Base-by-base conservation (phyloP, 2,797 vertebrate genomes). In the Ptychadena robeensis region DNA sequence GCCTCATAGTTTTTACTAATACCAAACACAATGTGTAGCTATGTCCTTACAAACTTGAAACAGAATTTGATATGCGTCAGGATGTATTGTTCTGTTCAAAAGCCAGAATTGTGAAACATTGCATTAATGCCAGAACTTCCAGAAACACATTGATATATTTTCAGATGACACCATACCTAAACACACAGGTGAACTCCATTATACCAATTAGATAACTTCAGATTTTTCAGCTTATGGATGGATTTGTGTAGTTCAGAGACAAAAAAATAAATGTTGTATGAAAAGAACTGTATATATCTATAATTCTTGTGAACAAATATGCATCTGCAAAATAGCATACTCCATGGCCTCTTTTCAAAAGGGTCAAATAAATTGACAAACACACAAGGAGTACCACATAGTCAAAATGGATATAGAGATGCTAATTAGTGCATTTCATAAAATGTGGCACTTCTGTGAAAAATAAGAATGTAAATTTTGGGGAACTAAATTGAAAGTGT, bases 351-450 rank as follows among this genome's bases (percentile, higher is more conserved):
- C 9, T 12, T 27, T 61, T 61, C 8, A 25, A 61, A 53, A 79
- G 12, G 27, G 9, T 61, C 9, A 40, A 15, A 38, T 63, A 80
- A 48, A 10, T 31, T 66, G 38, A 44, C 68, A 65, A 35, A 32
- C 63, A 73, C 18, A 57, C 32, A 73, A 9, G 9, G 18, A 25
- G 31, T 59, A 74, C 18, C 73, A 69, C 27, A 53, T 40, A n/a
- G 31, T 25, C n/a, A 25, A 11, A 9, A 4, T 66, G n/a, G 63
- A 76, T 40, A 40, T n/a, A 69, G 40, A 69, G 35, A 69, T 69
- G 63, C n/a, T 74, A 67, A 81, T 74, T 74, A 73, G 37, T 57
- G 14, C 31, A 59, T 31, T 53, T 11, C 22, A 74, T 18, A 35
- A 68, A 81, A 44, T 35, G 22, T 27, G 73, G 22, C 32, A 74